These are phyloP conservation scores for Drosophila kohkoa DNA, from an alignment of 1,140 invertebrate species.

Conservation along the genomic window DNA sequence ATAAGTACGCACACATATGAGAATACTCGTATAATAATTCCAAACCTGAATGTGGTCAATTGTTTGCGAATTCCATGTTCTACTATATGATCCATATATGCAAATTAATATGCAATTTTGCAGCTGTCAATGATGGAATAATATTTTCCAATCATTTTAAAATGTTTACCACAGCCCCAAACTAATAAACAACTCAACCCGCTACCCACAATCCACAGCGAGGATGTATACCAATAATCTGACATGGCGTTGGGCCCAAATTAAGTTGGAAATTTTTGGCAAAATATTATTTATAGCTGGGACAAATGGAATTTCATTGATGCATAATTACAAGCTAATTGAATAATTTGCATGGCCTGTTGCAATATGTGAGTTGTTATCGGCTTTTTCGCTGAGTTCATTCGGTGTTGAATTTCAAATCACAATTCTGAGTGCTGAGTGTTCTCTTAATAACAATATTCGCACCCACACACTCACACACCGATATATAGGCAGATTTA, in stretches of 20 bases:
- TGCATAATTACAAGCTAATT: conserved; percentile 36
- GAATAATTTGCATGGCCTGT: conserved; percentile 36
- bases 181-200: conserved; percentile 44
- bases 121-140: conserved; percentile 75
- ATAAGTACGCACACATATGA: neutral
- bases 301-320: conserved; percentile 31
- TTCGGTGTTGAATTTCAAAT: neutral
- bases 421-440: neutral
- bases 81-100: conserved; percentile 45
- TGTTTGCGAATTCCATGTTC: conserved; percentile 58
- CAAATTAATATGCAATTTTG: conserved; percentile 65
- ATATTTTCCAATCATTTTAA: conserved; percentile 76
- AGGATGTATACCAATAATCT: conserved; percentile 3
- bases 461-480: neutral
- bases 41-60: conserved; percentile 56
- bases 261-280: conserved; percentile 42
- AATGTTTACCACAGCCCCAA: conserved; percentile 45
- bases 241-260: conserved; percentile 12
- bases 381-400: conserved; percentile 1
- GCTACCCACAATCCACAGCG: neutral
- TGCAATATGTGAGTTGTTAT: conserved; percentile 7
- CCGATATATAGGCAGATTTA: neutral
- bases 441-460: neutral
- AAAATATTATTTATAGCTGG: conserved; percentile 21
- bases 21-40: conserved; percentile 41